Conservation (phyloP, 2,113 vertebrate genomes). For the Glareola pratincola region DNA sequence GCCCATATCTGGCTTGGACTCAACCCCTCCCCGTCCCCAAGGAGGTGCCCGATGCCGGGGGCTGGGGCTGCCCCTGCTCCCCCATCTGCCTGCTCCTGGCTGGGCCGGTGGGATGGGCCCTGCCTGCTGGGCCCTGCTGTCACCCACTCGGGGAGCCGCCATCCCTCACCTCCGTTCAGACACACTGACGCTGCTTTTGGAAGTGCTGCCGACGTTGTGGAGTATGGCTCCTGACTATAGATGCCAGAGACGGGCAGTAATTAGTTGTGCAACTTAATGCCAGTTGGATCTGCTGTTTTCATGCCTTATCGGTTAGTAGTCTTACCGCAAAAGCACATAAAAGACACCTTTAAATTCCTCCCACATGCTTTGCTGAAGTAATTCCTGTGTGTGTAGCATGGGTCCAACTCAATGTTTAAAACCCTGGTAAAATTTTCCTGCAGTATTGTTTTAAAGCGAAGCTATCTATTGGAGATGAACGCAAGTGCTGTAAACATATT, state of each 20-base stretch:
- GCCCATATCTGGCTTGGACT: not conserved
- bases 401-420: not conserved
- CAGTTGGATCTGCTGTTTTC: not conserved
- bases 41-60: too few relatives aligned
- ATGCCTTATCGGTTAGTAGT: not conserved
- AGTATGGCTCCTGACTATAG: not conserved
- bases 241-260: not conserved
- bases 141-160: fast-evolving
- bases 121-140: not conserved
- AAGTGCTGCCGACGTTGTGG: not conserved
- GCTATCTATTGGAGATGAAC: not conserved
- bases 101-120: not conserved
- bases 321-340: not conserved
- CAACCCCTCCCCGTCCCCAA: fast-evolving
- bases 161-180: not conserved
- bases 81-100: not conserved
- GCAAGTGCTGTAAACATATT: not conserved
- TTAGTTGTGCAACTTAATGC: not conserved
- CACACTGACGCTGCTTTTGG: not conserved
- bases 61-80: not conserved
- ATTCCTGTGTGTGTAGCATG: not conserved
- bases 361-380: not conserved
- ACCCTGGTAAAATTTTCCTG: not conserved
- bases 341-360: not conserved
- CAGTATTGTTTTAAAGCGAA: not conserved